A percentile compares a stretch with the other conserved stretches of the same genome.
These are phyloP conservation scores for Andrena bicolor DNA, from an alignment of 2,888 invertebrate species.

Conservation along the genomic window DNA sequence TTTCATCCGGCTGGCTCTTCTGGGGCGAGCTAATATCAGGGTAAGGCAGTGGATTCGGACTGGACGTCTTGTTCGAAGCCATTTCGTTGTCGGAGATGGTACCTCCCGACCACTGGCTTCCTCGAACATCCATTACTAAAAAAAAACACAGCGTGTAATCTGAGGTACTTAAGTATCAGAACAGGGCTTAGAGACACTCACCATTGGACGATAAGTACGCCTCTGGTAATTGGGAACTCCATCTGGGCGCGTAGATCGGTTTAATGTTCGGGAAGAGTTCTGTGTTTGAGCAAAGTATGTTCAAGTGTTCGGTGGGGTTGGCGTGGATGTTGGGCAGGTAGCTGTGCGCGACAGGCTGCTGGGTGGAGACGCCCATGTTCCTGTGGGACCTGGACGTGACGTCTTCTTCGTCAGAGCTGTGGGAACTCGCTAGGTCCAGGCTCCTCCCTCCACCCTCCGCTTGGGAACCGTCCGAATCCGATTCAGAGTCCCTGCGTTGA, in stretches of 20 bases:
- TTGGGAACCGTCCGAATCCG: conserved; percentile 91
- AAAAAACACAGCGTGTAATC: neutral
- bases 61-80: conserved; percentile 87
- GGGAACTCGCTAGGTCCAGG: conserved; percentile 96
- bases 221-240: conserved; percentile 90
- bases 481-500: conserved; percentile 90
- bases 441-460: conserved; percentile 90
- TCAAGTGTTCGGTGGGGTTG: conserved; percentile 81
- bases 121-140: conserved; percentile 78
- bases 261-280: conserved; percentile 90
- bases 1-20: conserved; percentile 81
- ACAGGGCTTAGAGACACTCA: conserved; percentile 34
- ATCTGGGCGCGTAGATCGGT: conserved; percentile 88
- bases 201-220: conserved; percentile 86
- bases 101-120: conserved; percentile 91
- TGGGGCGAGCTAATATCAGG: conserved; percentile 88
- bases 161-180: no score
- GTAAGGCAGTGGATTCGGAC: conserved; percentile 91
- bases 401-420: conserved; percentile 95
- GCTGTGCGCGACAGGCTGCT: conserved; percentile 79
- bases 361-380: conserved; percentile 82
- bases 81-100: conserved; percentile 92
- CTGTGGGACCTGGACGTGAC: conserved; percentile 85
- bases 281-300: conserved; percentile 86
- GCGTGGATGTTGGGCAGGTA: conserved; percentile 88